phyloP scores from a whole-genome alignment of 2,113 vertebrate species.

The Corydoras maculifer region DNA sequence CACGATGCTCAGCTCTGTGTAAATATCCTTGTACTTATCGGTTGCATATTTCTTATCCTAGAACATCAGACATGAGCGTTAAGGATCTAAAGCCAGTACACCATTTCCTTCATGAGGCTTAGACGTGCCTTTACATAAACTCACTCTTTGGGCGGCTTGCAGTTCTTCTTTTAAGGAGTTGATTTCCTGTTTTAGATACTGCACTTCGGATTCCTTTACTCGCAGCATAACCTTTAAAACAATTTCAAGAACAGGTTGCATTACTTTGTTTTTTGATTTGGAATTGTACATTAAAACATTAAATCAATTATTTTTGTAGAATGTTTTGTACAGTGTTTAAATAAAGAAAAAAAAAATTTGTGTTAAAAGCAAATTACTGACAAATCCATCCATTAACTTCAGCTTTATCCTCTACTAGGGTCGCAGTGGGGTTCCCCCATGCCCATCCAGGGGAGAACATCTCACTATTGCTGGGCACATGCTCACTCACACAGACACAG shows the following conservation, averaged over 20 bases:
- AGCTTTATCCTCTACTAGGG: too few species aligned
- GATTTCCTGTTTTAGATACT: conserved; percentile 78
- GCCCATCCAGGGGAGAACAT: too few species aligned
- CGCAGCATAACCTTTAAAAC: conserved; percentile 68
- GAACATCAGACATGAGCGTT: conserved; percentile 12
- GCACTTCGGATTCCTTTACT: conserved; percentile 76
- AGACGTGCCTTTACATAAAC: background rate
- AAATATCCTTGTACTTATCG: conserved; percentile 79
- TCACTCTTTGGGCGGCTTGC: conserved; percentile 70
- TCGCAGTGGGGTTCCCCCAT: too few species aligned
- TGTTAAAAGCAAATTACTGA: too few species aligned
- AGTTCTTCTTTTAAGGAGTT: conserved; percentile 76
- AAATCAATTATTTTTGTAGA: too few species aligned
- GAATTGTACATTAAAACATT: too few species aligned
- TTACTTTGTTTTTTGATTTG: background rate
- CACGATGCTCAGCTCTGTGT: conserved; percentile 76
- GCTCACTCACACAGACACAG: too few species aligned
- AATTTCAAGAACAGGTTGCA: background rate
- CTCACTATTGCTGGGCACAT: too few species aligned
- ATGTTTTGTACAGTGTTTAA: background rate
- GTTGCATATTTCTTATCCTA: conserved; percentile 76
- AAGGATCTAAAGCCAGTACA: background rate
- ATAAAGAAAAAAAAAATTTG: background rate
- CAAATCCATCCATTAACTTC: too few species aligned
- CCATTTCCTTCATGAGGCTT: background rate